Evolutionary conservation across 2,113 vertebrate genomes (phyloP).

Genomic region (Apeltes quadracus): DNA sequence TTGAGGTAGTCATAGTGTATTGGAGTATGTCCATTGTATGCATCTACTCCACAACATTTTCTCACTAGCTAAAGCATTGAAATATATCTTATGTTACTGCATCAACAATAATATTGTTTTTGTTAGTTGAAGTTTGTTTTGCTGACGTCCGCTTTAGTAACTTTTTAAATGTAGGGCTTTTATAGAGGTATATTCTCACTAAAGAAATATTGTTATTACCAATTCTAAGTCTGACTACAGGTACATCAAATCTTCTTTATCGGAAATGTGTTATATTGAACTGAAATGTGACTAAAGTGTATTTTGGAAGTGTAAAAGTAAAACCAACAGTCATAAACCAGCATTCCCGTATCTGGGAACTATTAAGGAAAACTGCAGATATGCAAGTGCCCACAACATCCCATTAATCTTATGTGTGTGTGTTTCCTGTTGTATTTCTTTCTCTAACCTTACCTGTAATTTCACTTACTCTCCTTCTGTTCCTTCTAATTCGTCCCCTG

Average conservation of each 20-base stretch:
- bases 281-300: conserved; percentile 39
- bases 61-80: not conserved
- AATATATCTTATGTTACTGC: not conserved
- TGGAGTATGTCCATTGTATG: not conserved
- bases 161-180: conserved; percentile 6
- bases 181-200: not conserved
- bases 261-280: not conserved
- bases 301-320: conserved; percentile 51
- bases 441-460: too few relatives aligned
- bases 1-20: not conserved
- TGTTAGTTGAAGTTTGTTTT: not conserved
- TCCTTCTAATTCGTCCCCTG: too few relatives aligned
- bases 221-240: not conserved
- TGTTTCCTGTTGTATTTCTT: too few relatives aligned
- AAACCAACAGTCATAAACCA: conserved; percentile 55
- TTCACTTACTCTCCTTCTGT: too few relatives aligned
- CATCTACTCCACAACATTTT: not conserved
- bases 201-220: not conserved
- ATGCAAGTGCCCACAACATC: conserved; percentile 4
- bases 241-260: not conserved
- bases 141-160: not conserved
- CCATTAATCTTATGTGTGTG: too few relatives aligned
- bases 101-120: not conserved
- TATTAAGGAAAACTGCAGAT: conserved; percentile 23
- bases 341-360: conserved; percentile 44